Base-by-base conservation (phyloP, 2,797 vertebrate species). In the Acanthiza pusilla region DNA sequence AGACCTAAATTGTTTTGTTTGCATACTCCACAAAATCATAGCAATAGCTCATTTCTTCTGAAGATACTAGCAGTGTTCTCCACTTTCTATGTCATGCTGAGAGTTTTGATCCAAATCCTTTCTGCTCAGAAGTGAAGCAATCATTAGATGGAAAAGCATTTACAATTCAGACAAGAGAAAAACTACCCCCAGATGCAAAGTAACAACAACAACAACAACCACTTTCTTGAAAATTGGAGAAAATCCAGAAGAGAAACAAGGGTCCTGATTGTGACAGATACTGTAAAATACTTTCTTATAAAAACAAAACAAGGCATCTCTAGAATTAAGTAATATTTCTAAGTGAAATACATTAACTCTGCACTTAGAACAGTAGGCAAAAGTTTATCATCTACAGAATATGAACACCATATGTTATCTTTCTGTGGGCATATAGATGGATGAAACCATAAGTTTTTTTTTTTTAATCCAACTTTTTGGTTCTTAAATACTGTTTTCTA, bases 391-490 rank as follows among this genome's bases (percentile, higher is more conserved):
- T 82, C 71, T 78, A 75, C 5, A 60, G 47, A 91, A 94, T 76
- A 85, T 29, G 92, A 96, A 93, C 74, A 86, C 87, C 95, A 96
- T 90, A 94, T 83, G 88, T 53, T 87, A 76, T 74, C 36, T 43
- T 78, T 85, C 85, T 75, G 63, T 93, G 61, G 72, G 81, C 67
- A 93, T 47, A 73, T 10, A 95, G 93, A 93, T 48, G 26, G 53
- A 94, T 76, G 61, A 92, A 77, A 89, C 32, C 36, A 15, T 34
- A 81, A 68, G 53, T 74, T 67, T 53, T 17, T 76, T 76, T 36
- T 20, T 5, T 5, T 23, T 47, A 87, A 30, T 20, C 2, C 36
- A 76, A 89, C 38, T 94, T 90, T 34, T 57, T 19, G 16, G 45
- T 51, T 57, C 40, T 58, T 85, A 82, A 84, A 79, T 4, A 15